Evolutionary conservation across 2,113 vertebrate genomes (phyloP), one percentile per base, ranked within the genome.

Genomic region (Perca schrenkii): DNA sequence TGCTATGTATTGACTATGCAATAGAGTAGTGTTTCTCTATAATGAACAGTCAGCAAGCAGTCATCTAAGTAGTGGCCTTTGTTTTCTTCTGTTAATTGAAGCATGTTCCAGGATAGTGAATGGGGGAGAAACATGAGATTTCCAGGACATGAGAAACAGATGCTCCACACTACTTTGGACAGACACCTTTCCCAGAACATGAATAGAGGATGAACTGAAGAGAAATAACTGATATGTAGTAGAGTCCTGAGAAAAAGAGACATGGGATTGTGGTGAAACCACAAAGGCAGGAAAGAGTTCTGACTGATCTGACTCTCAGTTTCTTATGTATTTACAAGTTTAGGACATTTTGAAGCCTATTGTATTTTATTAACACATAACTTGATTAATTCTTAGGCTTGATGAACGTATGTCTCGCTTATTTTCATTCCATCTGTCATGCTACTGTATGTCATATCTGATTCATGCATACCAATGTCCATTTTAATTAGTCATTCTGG

Each of bases 401-500:
- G 17, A 68, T 67, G 34, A 74, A 66, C 58, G 49, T 57, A 36
- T 75, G 63, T 75, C 62, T 78, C 22, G 58, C 50, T 75, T 70
- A 86, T 86, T 92, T 86, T 86, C 68, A 83, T 90, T 86, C 88
- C 80, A 89, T 83, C 90, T 86, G 86, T 91, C 88, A 56, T 2
- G 12, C 66, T 60, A 80, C 70, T 88, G 62, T 78, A 79, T 82
- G 85, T 88, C 84, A 79, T 69, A 77, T 89, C 80, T 86, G 83
- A 93, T 92, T 92, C 85, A 89, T 90, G 83, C 85, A 66, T 80
- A 88, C 79, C 85, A 87, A 78, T 94, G 93, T 92, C 91, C 84
- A 62, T 92, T 94, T 92, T 91, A 93, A 93, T 93, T 84, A 91
- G 89, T 85, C 58, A 89, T 89, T 91, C 90, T 84, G 86, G 90